Conservation (phyloP, 2,888 invertebrate genomes). For the Drosophila mimica region DNA sequence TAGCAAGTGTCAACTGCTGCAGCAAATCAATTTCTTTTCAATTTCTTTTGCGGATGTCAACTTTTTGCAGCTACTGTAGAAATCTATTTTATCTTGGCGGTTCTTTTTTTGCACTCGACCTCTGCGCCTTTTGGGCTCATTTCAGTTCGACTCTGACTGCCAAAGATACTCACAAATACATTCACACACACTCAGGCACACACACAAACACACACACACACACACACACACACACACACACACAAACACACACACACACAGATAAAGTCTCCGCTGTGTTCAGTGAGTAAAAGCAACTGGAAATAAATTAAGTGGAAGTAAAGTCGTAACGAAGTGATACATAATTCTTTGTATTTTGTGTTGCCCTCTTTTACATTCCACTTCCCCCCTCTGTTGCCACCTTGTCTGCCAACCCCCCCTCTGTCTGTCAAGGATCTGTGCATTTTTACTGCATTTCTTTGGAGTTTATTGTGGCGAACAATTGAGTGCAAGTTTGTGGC, state of each 20-base stretch:
- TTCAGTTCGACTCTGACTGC: constrained; percentile 31
- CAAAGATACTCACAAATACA: constrained; percentile 22
- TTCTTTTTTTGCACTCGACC: constrained; percentile 28
- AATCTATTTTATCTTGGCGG: constrained; percentile 21
- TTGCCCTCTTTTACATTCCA: constrained; percentile 9
- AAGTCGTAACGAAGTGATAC: constrained; percentile 80
- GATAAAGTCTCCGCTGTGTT: constrained; percentile 45
- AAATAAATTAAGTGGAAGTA: constrained; percentile 80
- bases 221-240: constrained; percentile 22
- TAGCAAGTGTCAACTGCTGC: not conserved
- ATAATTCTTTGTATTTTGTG: constrained; percentile 70
- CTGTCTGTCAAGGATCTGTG: constrained; percentile 13
- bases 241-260: constrained; percentile 15
- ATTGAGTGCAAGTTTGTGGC: constrained; percentile 61
- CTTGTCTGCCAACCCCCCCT: not conserved
- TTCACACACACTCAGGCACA: not conserved
- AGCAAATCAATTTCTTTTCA: no score
- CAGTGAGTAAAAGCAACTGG: constrained; percentile 71
- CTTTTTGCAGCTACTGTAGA: constrained; percentile 23
- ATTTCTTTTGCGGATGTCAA: not conserved
- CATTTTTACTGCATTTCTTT: constrained; percentile 48
- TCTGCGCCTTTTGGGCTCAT: constrained; percentile 35
- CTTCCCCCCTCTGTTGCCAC: not conserved
- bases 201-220: constrained; percentile 6
- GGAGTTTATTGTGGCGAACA: constrained; percentile 49